Evolutionary conservation across 2,113 vertebrate genomes (phyloP).

Genomic region (Prionailurus bengalensis): DNA sequence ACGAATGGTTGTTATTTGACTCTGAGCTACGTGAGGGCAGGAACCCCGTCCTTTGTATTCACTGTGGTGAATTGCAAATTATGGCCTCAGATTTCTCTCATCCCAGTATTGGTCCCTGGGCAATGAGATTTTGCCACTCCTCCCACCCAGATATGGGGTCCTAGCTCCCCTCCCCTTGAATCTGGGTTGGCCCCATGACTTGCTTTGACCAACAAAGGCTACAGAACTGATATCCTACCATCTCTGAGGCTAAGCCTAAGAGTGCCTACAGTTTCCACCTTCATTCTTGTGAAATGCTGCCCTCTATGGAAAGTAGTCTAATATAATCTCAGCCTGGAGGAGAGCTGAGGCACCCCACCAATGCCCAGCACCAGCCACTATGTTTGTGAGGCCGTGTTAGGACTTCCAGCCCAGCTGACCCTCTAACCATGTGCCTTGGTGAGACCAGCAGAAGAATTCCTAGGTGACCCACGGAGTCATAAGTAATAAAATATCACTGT

Average conservation of each 20-base stretch:
- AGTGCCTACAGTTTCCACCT: too few species aligned
- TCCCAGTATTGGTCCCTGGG: too few species aligned
- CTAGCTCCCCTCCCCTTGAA: neutral
- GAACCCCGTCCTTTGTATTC: neutral
- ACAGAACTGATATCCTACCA: neutral
- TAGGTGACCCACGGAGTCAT: neutral
- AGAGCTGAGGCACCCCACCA: neutral
- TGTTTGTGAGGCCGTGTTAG: neutral
- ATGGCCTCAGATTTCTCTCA: neutral
- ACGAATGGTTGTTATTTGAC: neutral
- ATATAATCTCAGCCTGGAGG: neutral
- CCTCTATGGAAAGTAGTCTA: neutral
- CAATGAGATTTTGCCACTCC: neutral
- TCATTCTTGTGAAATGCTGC: neutral
- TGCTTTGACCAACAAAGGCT: neutral
- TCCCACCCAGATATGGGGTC: neutral
- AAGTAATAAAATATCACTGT: neutral
- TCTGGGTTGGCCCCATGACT: neutral
- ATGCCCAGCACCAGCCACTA: neutral
- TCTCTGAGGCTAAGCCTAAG: neutral
- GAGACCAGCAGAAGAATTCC: neutral
- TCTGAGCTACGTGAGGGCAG: neutral
- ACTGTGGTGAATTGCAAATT: neutral
- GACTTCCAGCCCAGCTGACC: neutral
- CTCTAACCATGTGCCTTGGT: neutral